Evolutionary conservation across 1,140 invertebrate species (phyloP), one percentile per base, ranked within the genome.

Genomic region (Ceratina japonica): DNA sequence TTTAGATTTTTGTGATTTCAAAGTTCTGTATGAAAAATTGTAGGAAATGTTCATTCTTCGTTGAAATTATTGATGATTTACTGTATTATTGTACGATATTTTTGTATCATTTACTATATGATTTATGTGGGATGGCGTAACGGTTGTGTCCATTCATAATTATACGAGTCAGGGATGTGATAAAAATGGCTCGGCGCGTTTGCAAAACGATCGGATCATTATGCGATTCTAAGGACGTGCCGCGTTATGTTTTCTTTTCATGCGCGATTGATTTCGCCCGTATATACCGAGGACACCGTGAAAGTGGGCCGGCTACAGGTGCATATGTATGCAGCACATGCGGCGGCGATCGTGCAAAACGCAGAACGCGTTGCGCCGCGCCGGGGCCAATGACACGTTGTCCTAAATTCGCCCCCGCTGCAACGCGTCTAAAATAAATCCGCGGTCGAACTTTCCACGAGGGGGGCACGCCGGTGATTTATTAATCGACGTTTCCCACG

Each of bases 341-440:
- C 65, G 54, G 58, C 62, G 54, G 58, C 62, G 64, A 76, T 68
- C 79, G 71, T 52, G 72, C 58, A 68, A 79, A 73, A 44, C 37
- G 37, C 37, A 44, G 37, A 44, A 44, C 37, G 37, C 37, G 37
- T 44, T n/a, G 54, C 54, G 54, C 54, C 16, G 54, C 71, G 80
- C 56, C 63, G 80, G 62, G 82, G 84, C 79, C 83, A 79, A 85
- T 69, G 79, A 84, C 84, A 82, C 77, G 59, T 62, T 85, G 84
- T 82, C 83, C 84, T 79, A 84, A 84, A 85, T 85, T 63, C 68
- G 79, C 79, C 75, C 16, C 12, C 70, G 66, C 27, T 79, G 75
- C 81, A 77, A 54, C 52, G 79, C 79, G 58, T 72, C 58, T 51
- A 72, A 84, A 84, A 85, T 85, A 85, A 85, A 81, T 84, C 66